These are phyloP conservation scores for Rhinella marina DNA, from an alignment of 2,797 vertebrate species.

Conservation along the genomic window DNA sequence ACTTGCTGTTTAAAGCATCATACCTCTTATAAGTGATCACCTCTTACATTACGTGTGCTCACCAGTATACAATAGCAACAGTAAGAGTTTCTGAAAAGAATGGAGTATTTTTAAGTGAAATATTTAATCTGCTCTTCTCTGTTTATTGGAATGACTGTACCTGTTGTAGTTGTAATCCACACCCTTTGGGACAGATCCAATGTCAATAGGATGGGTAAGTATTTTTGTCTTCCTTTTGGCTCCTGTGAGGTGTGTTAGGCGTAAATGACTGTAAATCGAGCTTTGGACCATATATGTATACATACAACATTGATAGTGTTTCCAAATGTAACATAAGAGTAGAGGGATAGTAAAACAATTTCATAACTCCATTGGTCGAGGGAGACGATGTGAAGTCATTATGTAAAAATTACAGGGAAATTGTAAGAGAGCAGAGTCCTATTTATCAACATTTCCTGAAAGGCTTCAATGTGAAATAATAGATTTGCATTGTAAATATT, in stretches of 20 bases:
- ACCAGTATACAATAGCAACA: too few relatives aligned
- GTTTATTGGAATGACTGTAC: slow-evolving; percentile 29
- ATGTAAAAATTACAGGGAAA: background rate
- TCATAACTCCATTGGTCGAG: background rate
- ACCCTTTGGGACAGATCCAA: slow-evolving; percentile 38
- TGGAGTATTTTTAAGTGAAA: background rate
- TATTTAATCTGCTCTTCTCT: slow-evolving; percentile 18
- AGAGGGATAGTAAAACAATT: background rate
- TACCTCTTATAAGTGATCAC: too few relatives aligned
- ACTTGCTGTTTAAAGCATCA: too few relatives aligned
- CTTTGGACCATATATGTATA: background rate
- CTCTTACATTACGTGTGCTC: too few relatives aligned
- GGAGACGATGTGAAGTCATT: background rate
- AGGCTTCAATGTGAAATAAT: slow-evolving; percentile 35
- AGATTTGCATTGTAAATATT: slow-evolving; percentile 46
- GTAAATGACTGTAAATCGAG: slow-evolving; percentile 9
- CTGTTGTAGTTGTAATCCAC: slow-evolving; percentile 21
- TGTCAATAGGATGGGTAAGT: slow-evolving; percentile 29
- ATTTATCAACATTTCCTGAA: slow-evolving; percentile 34
- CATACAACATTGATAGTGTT: background rate
- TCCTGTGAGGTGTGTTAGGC: background rate
- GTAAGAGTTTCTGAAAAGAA: background rate
- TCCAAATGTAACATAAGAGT: background rate
- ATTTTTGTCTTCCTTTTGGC: slow-evolving; percentile 29
- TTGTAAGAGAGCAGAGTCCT: background rate